Conservation (phyloP, 2,797 vertebrate species). For the Halcyon chelicuti region DNA sequence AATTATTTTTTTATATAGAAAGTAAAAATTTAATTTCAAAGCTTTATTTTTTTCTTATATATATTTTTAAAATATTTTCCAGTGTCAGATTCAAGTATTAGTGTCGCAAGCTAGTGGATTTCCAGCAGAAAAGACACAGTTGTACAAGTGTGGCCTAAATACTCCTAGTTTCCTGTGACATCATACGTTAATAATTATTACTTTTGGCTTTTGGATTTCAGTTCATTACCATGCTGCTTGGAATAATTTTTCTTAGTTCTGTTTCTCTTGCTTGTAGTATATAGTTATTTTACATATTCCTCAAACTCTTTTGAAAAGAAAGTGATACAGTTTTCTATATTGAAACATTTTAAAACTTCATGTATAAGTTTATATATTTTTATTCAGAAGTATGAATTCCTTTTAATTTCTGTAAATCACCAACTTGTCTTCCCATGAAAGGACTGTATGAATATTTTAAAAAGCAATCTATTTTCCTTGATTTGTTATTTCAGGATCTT, state of each 20-base stretch:
- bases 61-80: neutral
- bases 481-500: slow-evolving; percentile 33
- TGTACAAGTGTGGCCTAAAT: neutral
- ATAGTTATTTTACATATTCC: neutral
- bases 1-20: neutral
- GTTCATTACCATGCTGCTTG: neutral
- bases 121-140: neutral
- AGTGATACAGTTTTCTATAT: neutral
- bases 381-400: neutral
- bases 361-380: neutral
- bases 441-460: slow-evolving; percentile 30
- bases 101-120: neutral
- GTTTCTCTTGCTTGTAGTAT: neutral
- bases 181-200: neutral
- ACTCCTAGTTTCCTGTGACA: neutral
- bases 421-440: neutral
- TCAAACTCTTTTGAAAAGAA: neutral
- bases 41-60: neutral
- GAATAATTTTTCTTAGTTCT: neutral
- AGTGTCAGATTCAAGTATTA: neutral
- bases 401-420: slow-evolving; percentile 31
- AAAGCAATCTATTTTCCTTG: slow-evolving; percentile 28
- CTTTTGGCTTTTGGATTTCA: neutral
- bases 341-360: neutral
- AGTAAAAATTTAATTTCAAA: neutral